Conservation (phyloP, 2,113 vertebrate species). For the Platysteira castanea region DNA sequence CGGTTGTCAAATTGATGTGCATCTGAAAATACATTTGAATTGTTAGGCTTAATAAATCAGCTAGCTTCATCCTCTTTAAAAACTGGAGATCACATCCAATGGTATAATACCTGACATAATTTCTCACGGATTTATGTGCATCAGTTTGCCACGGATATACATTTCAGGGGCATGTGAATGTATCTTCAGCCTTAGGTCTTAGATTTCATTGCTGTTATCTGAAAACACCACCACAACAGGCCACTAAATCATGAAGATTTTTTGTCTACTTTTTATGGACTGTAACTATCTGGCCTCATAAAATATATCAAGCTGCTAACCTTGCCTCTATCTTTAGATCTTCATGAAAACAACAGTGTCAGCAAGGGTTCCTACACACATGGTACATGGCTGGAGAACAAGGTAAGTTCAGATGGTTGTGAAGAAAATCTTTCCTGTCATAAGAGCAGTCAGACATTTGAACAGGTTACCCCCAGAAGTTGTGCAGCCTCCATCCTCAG, state of each 20-base stretch:
- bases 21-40: constrained; percentile 73
- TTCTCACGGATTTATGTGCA: neutral
- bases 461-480: neutral
- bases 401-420: neutral
- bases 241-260: neutral
- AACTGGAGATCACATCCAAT: neutral
- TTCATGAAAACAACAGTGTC: neutral
- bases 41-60: neutral
- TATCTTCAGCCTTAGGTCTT: neutral
- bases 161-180: neutral
- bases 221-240: neutral
- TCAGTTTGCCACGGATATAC: neutral
- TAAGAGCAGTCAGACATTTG: neutral
- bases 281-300: neutral
- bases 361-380: neutral
- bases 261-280: neutral
- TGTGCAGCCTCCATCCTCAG: neutral
- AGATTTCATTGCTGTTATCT: neutral
- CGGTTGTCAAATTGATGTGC: constrained; percentile 80
- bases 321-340: neutral
- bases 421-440: neutral
- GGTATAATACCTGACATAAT: neutral
- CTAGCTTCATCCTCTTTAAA: neutral
- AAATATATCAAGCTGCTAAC: neutral
- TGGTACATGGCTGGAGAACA: neutral